phyloP scores from a whole-genome alignment of 2,797 vertebrate genomes.

The Petrocephalus sullivani region DNA sequence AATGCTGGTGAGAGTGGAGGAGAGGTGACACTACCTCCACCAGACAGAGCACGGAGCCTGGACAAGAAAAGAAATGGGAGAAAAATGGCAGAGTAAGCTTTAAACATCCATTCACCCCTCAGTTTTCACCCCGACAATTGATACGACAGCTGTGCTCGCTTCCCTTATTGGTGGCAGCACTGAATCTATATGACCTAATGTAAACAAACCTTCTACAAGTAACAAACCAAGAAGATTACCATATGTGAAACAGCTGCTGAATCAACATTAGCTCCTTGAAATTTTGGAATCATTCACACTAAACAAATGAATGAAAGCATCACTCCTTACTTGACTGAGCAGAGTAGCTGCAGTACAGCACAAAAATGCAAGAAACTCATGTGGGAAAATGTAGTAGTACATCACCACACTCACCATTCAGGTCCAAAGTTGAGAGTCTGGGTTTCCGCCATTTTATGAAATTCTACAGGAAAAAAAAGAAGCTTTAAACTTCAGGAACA shows the following conservation, averaged over 20 bases:
- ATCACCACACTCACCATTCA: slow-evolving; percentile 80
- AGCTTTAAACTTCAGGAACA: slow-evolving; percentile 5
- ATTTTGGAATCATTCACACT: not conserved
- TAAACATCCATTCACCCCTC: not conserved
- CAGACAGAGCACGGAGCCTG: slow-evolving; percentile 96
- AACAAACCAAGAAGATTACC: not conserved
- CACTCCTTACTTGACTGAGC: not conserved
- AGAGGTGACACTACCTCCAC: slow-evolving; percentile 81
- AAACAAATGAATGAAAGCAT: not conserved
- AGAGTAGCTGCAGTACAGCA: not conserved
- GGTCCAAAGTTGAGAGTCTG: slow-evolving; percentile 99
- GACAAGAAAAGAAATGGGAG: slow-evolving; percentile 10
- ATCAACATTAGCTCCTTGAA: not conserved
- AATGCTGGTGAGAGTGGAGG: slow-evolving; percentile 94
- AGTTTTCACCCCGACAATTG: not conserved
- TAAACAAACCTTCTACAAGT: not conserved
- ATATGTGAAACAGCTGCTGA: not conserved
- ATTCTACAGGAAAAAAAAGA: slow-evolving; percentile 52
- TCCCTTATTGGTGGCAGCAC: not conserved
- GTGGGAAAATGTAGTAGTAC: slow-evolving; percentile 15
- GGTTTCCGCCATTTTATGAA: slow-evolving; percentile 89
- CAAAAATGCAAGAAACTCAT: slow-evolving; percentile 31
- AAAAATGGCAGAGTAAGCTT: slow-evolving; percentile 6
- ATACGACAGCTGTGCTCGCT: not conserved
- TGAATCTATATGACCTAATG: not conserved